A percentile compares a stretch with the other conserved stretches of the same genome.
Conservation (phyloP, 2,888 invertebrate genomes). For the Drosophila hamatofila region DNA sequence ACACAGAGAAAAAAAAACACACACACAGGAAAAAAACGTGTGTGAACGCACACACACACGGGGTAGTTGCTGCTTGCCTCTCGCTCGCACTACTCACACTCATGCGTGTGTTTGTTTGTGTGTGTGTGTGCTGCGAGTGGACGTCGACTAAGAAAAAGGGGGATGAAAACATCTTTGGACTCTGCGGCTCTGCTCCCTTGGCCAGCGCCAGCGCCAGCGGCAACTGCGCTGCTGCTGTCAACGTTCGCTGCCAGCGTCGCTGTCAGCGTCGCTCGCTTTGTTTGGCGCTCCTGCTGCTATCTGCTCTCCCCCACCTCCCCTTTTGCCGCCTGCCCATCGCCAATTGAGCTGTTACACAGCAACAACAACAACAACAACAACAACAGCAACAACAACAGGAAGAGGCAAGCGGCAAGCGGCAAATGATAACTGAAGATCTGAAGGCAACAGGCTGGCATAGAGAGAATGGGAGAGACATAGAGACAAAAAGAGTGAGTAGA, state of each 20-base stretch:
- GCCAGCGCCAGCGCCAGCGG: constrained; percentile 39
- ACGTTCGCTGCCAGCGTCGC: constrained; percentile 12
- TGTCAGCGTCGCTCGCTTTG: constrained; percentile 24
- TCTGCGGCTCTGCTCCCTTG: constrained; percentile 43
- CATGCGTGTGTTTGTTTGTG: constrained; percentile 35
- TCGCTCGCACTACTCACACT: constrained; percentile 46
- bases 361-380: constrained; percentile 18
- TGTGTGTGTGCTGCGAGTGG: constrained; percentile 64
- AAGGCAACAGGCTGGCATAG: constrained; percentile 14
- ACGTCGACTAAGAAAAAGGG: constrained; percentile 70
- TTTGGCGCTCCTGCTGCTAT: constrained; percentile 44
- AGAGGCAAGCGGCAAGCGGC: constrained; percentile 6
- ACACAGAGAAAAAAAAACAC: constrained; percentile 31
- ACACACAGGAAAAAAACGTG: constrained; percentile 50
- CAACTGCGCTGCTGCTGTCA: constrained; percentile 26
- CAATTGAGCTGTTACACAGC: constrained; percentile 56
- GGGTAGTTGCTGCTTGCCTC: constrained; percentile 57
- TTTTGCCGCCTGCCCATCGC: constrained; percentile 10
- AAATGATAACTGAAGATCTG: constrained; percentile 8
- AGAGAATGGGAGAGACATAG: too few relatives aligned
- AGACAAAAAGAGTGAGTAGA: not conserved
- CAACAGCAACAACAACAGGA: not conserved
- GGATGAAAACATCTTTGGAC: constrained; percentile 73
- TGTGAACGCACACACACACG: constrained; percentile 39
- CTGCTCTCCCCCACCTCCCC: constrained; percentile 28